Percentiles rank a stretch among this genome's conserved stretches.
Evolutionary conservation across 2,888 invertebrate species (phyloP).

Genomic region (Metallyticus violacea): DNA sequence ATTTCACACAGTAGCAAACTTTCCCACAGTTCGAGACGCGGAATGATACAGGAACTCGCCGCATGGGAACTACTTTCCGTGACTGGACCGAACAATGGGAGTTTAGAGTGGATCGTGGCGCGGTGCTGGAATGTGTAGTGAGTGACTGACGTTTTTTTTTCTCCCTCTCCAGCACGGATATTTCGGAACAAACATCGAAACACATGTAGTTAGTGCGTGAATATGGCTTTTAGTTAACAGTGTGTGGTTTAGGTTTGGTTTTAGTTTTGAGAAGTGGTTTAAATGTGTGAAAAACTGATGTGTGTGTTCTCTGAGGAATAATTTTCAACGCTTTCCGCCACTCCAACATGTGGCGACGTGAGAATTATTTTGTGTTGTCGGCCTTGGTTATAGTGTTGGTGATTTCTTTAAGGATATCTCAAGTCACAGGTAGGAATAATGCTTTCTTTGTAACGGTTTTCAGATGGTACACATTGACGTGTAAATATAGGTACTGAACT

Average conservation of each 20-base stretch:
- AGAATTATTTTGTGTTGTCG: constrained; percentile 27
- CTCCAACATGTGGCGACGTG: constrained; percentile 27
- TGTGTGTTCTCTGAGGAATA: constrained; percentile 19
- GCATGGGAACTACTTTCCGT: constrained; percentile 47
- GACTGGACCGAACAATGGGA: constrained; percentile 48
- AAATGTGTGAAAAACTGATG: constrained; percentile 24
- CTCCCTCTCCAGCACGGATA: not conserved
- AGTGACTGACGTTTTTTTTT: not conserved
- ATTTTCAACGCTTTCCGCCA: constrained; percentile 9
- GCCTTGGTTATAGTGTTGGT: constrained; percentile 11
- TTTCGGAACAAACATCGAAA: not conserved
- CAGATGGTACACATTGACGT: not conserved
- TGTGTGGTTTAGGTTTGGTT: constrained; percentile 19
- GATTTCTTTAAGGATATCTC: constrained; percentile 18
- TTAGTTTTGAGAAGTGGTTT: constrained; percentile 20
- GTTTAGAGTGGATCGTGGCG: constrained; percentile 19
- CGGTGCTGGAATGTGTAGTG: not conserved
- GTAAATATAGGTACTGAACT: too few relatives aligned
- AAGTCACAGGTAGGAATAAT: constrained; percentile 18
- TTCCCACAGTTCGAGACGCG: constrained; percentile 35
- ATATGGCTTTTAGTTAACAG: not conserved
- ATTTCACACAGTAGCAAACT: constrained; percentile 31
- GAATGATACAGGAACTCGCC: constrained; percentile 44
- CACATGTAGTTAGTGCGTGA: constrained; percentile 20
- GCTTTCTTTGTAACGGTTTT: too few relatives aligned